phyloP scores from a whole-genome alignment of 92 coral and sea anemone genomes.

The Meandrina meandrites region DNA sequence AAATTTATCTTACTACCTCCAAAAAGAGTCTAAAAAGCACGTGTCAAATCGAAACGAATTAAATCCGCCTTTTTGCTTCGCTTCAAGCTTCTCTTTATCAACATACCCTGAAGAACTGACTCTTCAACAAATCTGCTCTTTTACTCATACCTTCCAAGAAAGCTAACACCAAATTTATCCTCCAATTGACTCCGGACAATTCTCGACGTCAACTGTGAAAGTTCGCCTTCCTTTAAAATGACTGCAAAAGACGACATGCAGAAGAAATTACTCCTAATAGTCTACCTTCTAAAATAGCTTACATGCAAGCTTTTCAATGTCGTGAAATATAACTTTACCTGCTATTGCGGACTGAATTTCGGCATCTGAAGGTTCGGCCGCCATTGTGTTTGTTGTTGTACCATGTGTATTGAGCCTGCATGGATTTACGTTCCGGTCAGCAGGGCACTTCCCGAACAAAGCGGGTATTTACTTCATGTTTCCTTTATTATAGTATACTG shows the following conservation, averaged over 20 bases:
- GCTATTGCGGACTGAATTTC: constrained; percentile 49
- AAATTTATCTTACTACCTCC: background rate
- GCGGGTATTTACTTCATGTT: background rate
- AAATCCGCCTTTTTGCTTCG: background rate
- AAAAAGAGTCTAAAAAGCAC: too few relatives aligned
- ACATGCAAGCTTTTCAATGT: background rate
- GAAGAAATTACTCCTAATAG: background rate
- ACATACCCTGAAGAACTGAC: background rate
- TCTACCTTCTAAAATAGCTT: background rate
- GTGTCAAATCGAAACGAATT: background rate
- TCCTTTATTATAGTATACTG: background rate
- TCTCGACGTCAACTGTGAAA: constrained; percentile 83
- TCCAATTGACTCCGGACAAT: constrained; percentile 79
- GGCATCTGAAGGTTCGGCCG: constrained; percentile 48
- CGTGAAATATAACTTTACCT: constrained; percentile 32
- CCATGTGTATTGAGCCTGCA: constrained; percentile 74
- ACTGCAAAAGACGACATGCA: constrained; percentile 38
- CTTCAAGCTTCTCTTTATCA: background rate
- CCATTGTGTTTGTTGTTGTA: constrained; percentile 61
- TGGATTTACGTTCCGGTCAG: background rate
- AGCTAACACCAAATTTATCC: constrained; percentile 66
- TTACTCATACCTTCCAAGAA: constrained; percentile 67
- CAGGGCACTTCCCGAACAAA: background rate
- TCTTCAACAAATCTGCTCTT: background rate
- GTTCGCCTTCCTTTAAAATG: constrained; percentile 81